Percentiles rank a stretch among this genome's conserved stretches.
These are phyloP conservation scores for Fragum whitleyi DNA, from an alignment of 2,888 invertebrate species.

Conservation along the genomic window DNA sequence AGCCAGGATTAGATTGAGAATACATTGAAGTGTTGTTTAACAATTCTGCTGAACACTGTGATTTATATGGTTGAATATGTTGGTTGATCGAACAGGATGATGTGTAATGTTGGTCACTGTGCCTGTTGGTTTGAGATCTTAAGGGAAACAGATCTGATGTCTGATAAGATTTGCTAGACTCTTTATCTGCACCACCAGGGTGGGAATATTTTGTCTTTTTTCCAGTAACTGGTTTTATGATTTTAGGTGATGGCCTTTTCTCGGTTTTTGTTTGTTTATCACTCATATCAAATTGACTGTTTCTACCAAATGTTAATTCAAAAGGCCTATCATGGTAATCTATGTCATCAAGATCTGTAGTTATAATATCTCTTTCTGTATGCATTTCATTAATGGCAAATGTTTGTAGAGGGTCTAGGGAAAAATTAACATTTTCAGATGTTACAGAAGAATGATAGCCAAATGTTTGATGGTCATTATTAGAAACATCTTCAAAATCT, in stretches of 20 bases:
- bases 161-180: not conserved
- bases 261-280: not conserved
- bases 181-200: not conserved
- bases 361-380: not conserved
- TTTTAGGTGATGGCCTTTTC: constrained; percentile 34
- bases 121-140: not conserved
- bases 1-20: not conserved
- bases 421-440: constrained; percentile 11
- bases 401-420: not conserved
- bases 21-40: not conserved
- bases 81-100: not conserved
- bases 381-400: not conserved
- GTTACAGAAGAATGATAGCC: constrained; percentile 17
- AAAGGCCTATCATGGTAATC: constrained; percentile 11
- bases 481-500: not conserved
- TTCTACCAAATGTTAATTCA: not conserved
- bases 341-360: not conserved
- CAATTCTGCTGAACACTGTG: constrained; percentile 28
- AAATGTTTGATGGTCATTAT: not conserved
- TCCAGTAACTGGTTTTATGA: constrained; percentile 43
- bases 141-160: not conserved
- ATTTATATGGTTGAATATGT: not conserved
- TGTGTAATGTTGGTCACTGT: not conserved
- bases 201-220: constrained; percentile 15
- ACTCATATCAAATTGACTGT: not conserved